phyloP scores from a whole-genome alignment of 2,113 vertebrate genomes.

The Etheostoma spectabile region DNA sequence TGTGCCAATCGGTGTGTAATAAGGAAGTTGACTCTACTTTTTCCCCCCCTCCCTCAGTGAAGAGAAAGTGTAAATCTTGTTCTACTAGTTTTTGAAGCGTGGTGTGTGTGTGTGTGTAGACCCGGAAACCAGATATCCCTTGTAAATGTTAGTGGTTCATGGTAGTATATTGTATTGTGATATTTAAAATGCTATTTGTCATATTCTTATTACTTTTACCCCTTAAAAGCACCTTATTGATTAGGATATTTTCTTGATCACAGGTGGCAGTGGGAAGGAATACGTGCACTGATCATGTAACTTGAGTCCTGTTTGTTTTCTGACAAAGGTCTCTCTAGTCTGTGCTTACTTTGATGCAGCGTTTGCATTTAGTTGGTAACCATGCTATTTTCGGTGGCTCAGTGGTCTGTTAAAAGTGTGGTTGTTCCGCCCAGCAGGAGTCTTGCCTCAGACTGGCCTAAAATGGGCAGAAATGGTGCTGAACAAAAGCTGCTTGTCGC shows the following conservation, averaged over 20 bases:
- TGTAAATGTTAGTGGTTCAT: constrained; percentile 65
- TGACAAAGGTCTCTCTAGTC: constrained; percentile 73
- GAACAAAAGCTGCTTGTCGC: constrained; percentile 85
- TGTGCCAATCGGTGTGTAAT: constrained; percentile 51
- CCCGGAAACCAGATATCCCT: constrained; percentile 59
- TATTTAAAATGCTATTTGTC: constrained; percentile 59
- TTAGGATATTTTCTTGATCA: constrained; percentile 68
- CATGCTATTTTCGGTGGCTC: constrained; percentile 83
- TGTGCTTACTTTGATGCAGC: constrained; percentile 79
- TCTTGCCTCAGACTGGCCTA: constrained; percentile 85
- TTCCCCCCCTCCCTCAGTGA: constrained; percentile 64
- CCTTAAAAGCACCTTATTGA: constrained; percentile 61
- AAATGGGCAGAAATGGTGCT: constrained; percentile 85
- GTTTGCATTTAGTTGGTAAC: constrained; percentile 77
- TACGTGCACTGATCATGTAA: constrained; percentile 65
- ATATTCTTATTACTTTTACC: constrained; percentile 45
- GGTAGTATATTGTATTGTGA: constrained; percentile 60
- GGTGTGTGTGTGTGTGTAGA: constrained; percentile 50
- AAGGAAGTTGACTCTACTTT: constrained; percentile 71
- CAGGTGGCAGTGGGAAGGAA: constrained; percentile 71
- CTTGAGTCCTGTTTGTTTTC: constrained; percentile 71
- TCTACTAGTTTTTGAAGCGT: constrained; percentile 70
- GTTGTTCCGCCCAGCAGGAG: constrained; percentile 86
- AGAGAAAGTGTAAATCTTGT: constrained; percentile 75
- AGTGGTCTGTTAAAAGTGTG: constrained; percentile 84